These are phyloP conservation scores for Cichlasoma orientale DNA, from an alignment of 2,797 vertebrate species.

Conservation along the genomic window DNA sequence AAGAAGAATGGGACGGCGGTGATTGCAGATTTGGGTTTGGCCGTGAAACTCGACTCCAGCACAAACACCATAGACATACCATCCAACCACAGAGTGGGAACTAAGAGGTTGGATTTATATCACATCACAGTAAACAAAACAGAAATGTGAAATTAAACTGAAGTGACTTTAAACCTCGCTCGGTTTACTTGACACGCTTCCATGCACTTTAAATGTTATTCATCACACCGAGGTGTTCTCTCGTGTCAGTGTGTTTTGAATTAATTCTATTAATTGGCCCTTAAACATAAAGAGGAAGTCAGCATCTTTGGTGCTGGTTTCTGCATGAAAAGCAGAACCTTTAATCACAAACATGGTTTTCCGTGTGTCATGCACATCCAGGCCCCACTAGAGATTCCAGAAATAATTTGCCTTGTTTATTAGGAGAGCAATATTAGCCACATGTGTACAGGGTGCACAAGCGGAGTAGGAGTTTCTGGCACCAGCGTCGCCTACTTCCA, in stretches of 20 bases:
- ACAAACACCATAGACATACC: constrained; percentile 93
- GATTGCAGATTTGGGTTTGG: constrained; percentile 95
- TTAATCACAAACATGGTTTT: neutral
- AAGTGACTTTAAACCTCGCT: neutral
- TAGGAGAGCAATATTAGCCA: neutral
- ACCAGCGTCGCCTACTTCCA: neutral
- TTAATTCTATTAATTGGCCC: neutral
- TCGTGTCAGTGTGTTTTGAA: neutral
- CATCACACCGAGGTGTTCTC: neutral
- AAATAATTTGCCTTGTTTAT: neutral
- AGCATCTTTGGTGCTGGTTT: neutral
- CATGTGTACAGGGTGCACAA: neutral
- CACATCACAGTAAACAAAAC: neutral
- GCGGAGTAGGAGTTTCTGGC: neutral
- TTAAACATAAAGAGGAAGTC: neutral
- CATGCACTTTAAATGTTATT: neutral
- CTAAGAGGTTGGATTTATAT: constrained; percentile 86
- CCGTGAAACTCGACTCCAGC: constrained; percentile 92
- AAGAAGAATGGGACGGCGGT: constrained; percentile 93
- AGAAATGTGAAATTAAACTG: neutral
- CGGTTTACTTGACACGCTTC: neutral
- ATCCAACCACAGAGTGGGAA: constrained; percentile 93
- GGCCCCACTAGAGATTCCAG: too few relatives aligned
- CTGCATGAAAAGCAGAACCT: neutral
- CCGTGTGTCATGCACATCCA: neutral